phyloP scores from a whole-genome alignment of 1,140 invertebrate species.

The Lordiphosa collinella region DNA sequence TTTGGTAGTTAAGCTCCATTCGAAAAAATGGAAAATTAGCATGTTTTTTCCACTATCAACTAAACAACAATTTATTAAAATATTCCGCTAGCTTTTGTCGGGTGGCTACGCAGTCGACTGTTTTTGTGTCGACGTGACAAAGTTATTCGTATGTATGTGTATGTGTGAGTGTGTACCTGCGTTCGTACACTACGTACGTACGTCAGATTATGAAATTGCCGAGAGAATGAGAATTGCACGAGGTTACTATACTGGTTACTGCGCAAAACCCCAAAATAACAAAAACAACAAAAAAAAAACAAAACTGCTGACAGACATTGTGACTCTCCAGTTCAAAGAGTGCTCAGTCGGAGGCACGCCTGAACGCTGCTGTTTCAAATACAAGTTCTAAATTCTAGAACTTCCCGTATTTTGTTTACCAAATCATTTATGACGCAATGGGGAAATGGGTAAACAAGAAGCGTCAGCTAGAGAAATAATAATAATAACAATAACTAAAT shows the following conservation, averaged over 20 bases:
- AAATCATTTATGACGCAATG: too few species aligned
- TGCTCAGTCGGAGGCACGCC: not conserved
- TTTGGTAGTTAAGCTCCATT: too few species aligned
- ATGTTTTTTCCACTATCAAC: too few species aligned
- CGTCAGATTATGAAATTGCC: conserved; percentile 46
- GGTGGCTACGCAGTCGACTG: conserved; percentile 17
- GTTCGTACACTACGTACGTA: conserved; percentile 16
- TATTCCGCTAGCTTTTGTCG: too few species aligned
- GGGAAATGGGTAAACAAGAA: too few species aligned
- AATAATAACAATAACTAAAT: too few species aligned
- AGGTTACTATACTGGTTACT: conserved; percentile 8
- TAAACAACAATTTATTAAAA: too few species aligned
- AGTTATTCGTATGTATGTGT: conserved; percentile 20
- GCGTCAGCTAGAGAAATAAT: too few species aligned
- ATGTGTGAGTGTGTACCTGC: conserved; percentile 10
- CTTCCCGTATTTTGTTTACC: too few species aligned
- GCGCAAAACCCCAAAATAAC: conserved; percentile 29
- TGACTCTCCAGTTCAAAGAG: conserved; percentile 28
- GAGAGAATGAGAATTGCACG: conserved; percentile 30
- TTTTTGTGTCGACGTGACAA: conserved; percentile 39
- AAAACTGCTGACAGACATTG: conserved; percentile 51
- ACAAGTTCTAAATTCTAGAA: not conserved
- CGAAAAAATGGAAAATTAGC: too few species aligned
- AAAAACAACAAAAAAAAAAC: not conserved
- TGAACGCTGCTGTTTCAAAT: too few species aligned